Evolutionary conservation across 2,113 vertebrate species (phyloP).

Genomic region (Plecturocebus donacophilus): DNA sequence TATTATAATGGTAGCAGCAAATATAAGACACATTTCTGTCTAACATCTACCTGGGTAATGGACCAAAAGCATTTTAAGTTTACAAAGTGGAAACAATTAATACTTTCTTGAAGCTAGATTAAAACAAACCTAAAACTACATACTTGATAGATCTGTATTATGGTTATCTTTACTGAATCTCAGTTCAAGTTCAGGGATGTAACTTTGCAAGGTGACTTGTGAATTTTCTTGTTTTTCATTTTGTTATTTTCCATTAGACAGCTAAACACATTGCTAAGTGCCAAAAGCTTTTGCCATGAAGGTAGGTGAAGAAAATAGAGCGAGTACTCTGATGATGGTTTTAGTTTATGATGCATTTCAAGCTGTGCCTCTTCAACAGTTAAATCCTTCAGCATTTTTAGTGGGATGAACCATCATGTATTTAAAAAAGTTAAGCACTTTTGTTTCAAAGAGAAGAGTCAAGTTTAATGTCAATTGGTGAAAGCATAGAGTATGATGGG

Average conservation of each 20-base stretch:
- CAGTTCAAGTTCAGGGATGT: slow-evolving; percentile 25
- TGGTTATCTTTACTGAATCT: slow-evolving; percentile 62
- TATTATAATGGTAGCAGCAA: slow-evolving; percentile 62
- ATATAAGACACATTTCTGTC: slow-evolving; percentile 48
- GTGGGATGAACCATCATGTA: background rate
- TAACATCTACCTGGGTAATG: slow-evolving; percentile 48
- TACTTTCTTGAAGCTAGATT: slow-evolving; percentile 44
- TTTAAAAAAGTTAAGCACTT: slow-evolving; percentile 3
- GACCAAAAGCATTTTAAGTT: slow-evolving; percentile 60
- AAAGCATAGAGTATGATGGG: background rate
- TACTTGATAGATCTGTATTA: slow-evolving; percentile 36
- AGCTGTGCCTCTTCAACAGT: slow-evolving; percentile 41
- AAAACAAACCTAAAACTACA: slow-evolving; percentile 38
- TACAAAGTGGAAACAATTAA: slow-evolving; percentile 68
- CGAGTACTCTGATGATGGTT: background rate
- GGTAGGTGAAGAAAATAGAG: slow-evolving; percentile 39
- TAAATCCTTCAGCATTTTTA: slow-evolving; percentile 28
- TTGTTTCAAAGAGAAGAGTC: slow-evolving; percentile 38
- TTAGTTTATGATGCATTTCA: slow-evolving; percentile 61
- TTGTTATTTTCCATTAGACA: slow-evolving; percentile 60
- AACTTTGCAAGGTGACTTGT: slow-evolving; percentile 58
- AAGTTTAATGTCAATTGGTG: background rate
- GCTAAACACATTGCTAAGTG: slow-evolving; percentile 28
- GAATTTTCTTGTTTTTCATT: slow-evolving; percentile 45
- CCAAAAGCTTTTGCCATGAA: slow-evolving; percentile 64